Evolutionary conservation across 2,113 vertebrate species (phyloP), one percentile per base, ranked within the genome.

Genomic region (Diphyllodes magnificus): DNA sequence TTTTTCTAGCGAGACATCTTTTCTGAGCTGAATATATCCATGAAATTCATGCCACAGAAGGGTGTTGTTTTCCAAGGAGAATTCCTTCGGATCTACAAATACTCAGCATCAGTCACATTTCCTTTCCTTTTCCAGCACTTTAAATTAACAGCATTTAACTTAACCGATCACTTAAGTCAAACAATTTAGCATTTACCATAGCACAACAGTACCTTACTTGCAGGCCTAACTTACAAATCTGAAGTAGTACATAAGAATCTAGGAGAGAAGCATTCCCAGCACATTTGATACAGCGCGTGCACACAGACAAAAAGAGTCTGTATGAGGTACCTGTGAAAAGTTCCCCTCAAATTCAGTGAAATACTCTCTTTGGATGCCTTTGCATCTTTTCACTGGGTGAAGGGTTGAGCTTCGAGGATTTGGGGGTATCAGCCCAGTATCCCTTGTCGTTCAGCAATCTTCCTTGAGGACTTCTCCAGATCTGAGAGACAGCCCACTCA

Each of bases 381-480:
- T 31, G 9, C 11, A 53, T 82, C 28, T 37, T 60, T 51, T 22
- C 30, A 18, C 3, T 21, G 24, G 16, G 5, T 35, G 20, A 35
- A 53, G 47, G 24, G 31, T 13, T 51, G 30, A 51, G 37, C 37
- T 39, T 53, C 0, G 3, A 64, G 49, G 19, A 18, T 33, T 2
- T 44, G 8, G 13, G 13, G 3, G 0, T 12, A 18, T 19, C 45
- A 68, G 16, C 61, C 45, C 39, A 39, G n/a, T 4, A 21, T 60
- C 45, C 9, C 13, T 39, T 6, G 0, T 17, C 0, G 0, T 44
- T 21, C 6, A 5, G 15, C 2, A 1, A 7, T 59, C 9, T 14
- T 51, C 4, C 37, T 33, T 37, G 31, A 45, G 37, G 30, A 42
- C 13, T 25, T 21, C 51, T 42, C 25, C 11, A 12, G 14, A 37